These are phyloP conservation scores for Cliona cf. orientalis DNA, from an alignment of 37 sponge, comb jelly and placozoan species.

Conservation along the genomic window DNA sequence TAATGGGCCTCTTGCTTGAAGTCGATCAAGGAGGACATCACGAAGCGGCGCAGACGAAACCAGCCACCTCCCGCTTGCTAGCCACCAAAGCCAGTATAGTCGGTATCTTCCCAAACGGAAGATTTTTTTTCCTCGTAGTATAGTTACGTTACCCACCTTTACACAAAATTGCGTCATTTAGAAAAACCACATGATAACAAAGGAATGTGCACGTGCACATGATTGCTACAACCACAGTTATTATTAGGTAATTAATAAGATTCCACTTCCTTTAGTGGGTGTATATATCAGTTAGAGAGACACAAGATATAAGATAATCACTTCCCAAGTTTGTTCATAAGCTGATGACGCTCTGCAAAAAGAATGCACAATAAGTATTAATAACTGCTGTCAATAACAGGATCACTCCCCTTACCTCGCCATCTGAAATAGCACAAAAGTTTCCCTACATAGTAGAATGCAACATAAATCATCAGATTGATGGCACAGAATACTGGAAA, in stretches of 20 bases:
- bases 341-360: conserved; percentile 39
- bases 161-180: no score
- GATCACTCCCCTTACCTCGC: conserved; percentile 43
- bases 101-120: no score
- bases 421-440: conserved; percentile 42
- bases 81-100: background rate
- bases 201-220: no score
- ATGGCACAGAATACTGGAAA: conserved; percentile 67
- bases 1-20: conserved; percentile 38
- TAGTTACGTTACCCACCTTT: no score
- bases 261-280: no score
- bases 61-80: background rate
- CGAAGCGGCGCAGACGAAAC: background rate
- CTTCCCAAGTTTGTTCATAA: conserved; percentile 26
- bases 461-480: conserved; percentile 31
- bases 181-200: no score
- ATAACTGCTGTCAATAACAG: background rate
- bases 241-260: no score
- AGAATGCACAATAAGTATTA: background rate
- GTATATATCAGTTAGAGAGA: no score
- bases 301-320: background rate
- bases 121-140: no score
- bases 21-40: conserved; percentile 65
- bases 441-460: conserved; percentile 49
- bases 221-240: no score